A percentile compares a stretch with the other conserved stretches of the same genome.
Conservation (phyloP, 2,888 invertebrate species). For the Asteroscopus sphinx region DNA sequence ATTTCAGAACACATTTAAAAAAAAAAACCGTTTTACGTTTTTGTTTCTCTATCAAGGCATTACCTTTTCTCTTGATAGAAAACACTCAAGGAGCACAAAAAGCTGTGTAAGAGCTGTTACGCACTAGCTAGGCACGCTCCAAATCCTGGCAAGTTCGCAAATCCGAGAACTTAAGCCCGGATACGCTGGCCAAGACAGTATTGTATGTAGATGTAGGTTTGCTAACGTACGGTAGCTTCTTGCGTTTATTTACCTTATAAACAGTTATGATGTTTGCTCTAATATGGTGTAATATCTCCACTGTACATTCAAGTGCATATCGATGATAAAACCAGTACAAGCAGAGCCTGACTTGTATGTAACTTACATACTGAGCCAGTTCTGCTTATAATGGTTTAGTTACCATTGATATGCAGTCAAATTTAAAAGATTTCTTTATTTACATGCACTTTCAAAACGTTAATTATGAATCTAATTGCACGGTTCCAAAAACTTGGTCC, state of each 20-base stretch:
- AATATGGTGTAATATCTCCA: neutral
- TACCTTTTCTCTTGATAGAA: neutral
- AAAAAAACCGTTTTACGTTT: no score
- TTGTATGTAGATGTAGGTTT: conserved; percentile 1
- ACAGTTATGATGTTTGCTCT: neutral
- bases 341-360: no score
- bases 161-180: conserved; percentile 10
- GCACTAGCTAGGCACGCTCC: conserved; percentile 3
- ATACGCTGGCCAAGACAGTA: conserved; percentile 5
- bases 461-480: no score
- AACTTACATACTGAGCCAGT: no score
- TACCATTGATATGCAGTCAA: no score
- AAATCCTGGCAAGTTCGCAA: conserved; percentile 28
- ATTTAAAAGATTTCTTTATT: no score
- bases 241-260: conserved; percentile 16
- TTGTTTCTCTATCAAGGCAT: conserved; percentile 2
- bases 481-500: no score
- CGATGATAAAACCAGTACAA: no score
- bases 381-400: no score
- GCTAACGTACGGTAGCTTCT: conserved; percentile 16
- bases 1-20: no score
- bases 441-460: no score
- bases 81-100: neutral
- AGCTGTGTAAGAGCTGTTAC: conserved; percentile 10
- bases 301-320: no score